These are phyloP conservation scores for Thyatira batis DNA, from an alignment of 2,888 invertebrate species.

Conservation along the genomic window DNA sequence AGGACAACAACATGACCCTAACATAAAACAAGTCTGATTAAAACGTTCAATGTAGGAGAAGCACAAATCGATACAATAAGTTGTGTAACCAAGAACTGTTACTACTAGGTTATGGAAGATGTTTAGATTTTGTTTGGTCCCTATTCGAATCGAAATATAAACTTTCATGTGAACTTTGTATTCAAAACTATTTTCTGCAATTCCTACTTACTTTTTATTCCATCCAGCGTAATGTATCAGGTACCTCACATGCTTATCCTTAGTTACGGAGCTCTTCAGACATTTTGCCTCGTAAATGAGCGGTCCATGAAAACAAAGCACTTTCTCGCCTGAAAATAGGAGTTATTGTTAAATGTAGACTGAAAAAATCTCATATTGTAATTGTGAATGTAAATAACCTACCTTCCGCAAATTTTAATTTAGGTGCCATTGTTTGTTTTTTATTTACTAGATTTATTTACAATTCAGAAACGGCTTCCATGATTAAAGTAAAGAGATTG, in stretches of 20 bases:
- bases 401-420: constrained; percentile 89
- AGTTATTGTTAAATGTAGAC: constrained; percentile 4
- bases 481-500: no score
- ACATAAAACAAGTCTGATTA: no score
- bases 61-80: no score
- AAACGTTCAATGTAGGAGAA: no score
- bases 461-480: neutral
- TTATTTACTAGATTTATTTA: constrained; percentile 19
- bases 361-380: neutral
- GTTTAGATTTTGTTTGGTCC: no score
- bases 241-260: constrained; percentile 94
- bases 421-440: constrained; percentile 75
- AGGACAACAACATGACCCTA: no score
- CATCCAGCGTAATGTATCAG: constrained; percentile 98
- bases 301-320: constrained; percentile 97
- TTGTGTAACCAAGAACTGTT: no score
- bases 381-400: constrained; percentile 6
- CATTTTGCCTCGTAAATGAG: constrained; percentile 98
- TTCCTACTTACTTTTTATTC: constrained; percentile 94
- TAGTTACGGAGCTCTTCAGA: constrained; percentile 90
- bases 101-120: no score
- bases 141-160: no score
- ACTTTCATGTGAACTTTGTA: no score
- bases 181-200: no score
- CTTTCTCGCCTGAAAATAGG: constrained; percentile 88